phyloP scores from a whole-genome alignment of 2,888 invertebrate genomes.

The Torymus texanus region DNA sequence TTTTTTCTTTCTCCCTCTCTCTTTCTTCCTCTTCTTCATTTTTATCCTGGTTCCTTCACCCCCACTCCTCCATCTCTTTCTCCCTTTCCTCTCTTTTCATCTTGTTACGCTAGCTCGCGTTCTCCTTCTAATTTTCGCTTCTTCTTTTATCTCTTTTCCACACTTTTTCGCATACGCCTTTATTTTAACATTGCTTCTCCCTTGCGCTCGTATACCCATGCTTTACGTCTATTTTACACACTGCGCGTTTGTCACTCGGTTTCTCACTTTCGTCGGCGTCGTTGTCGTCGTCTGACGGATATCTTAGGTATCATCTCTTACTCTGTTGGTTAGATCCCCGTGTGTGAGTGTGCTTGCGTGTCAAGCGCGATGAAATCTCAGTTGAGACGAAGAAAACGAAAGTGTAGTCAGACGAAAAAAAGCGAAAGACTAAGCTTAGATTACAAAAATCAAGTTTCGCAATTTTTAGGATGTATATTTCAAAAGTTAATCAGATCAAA shows the following conservation, averaged over 20 bases:
- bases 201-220: neutral
- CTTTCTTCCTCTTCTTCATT: constrained; percentile 1
- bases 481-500: too few relatives aligned
- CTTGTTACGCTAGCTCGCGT: constrained; percentile 50
- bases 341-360: neutral
- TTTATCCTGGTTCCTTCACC: neutral
- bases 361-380: constrained; percentile 7
- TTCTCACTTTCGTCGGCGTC: constrained; percentile 9
- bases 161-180: neutral
- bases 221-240: too few relatives aligned
- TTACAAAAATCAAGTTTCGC: neutral
- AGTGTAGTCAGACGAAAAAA: neutral
- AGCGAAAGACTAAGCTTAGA: neutral
- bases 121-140: constrained; percentile 12
- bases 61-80: constrained; percentile 2
- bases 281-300: too few relatives aligned
- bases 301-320: constrained; percentile 8
- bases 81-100: constrained; percentile 47
- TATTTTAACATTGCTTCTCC: neutral
- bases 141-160: constrained; percentile 16
- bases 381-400: neutral
- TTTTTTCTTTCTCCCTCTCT: constrained; percentile 13
- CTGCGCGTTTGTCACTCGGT: neutral
- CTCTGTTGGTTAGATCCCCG: too few relatives aligned
- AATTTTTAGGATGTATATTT: too few relatives aligned